Base-by-base conservation (phyloP, 2,113 vertebrate genomes). In the Lepidothrix coronata region DNA sequence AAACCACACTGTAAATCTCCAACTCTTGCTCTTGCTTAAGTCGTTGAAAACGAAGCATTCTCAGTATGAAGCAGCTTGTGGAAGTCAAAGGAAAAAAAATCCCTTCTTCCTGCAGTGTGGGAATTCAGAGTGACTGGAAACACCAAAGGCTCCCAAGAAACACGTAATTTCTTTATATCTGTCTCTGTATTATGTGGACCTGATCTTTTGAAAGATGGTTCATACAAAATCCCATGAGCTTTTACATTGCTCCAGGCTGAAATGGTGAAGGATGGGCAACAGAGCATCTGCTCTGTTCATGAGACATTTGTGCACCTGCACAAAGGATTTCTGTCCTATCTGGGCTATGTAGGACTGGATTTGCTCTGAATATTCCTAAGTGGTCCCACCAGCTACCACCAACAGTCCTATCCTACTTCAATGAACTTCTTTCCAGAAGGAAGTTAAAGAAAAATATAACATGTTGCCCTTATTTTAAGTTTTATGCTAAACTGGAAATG, bases 401-500 rank as follows among this genome's bases (percentile, higher is more conserved):
- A 39, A 10, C 43, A 66, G 25, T 61, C 21, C n/a, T 24, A 13
- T 44, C 28, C 37, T 43, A 6, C 79, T 82, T 46, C n/a, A 37
- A 11, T 16, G 55, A 86, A 43, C 59, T 90, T 71, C 54, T 59
- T 80, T 74, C 28, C 24, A 33, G 79, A 79, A 80, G 48, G 75
- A 81, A 90, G 72, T 78, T 86, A 72, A 63, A 66, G 39, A 70
- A 93, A 86, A 86, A 88, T 77, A 33, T n/a, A 62, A 92, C 63
- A 61, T 5, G 39, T 55, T 86, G 59, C 62, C 72, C 88, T 84
- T 96, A 86, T 88, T 94, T 93, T 52, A 93, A 92, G 68, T 84
- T 91, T 94, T 75, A 88, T 81, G 61, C 44, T 95, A 95, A 94
- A 81, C 61, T 72, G 61, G 41, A 88, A 93, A 94, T 94, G 10